Percentiles rank a stretch among this genome's conserved stretches.
Conservation (phyloP, 2,888 invertebrate species). For the Pristionchus fissidentatus region DNA sequence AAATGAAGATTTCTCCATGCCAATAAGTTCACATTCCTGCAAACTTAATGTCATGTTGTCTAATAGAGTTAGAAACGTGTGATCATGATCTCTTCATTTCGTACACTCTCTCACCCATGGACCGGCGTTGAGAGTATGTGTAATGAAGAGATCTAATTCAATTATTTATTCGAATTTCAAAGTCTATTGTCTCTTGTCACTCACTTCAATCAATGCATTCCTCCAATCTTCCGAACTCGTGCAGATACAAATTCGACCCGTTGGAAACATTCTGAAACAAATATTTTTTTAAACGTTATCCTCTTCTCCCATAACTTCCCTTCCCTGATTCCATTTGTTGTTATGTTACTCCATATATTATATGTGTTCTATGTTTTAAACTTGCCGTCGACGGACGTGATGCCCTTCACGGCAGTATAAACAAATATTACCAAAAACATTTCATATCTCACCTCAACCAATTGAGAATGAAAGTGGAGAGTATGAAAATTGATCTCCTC, state of each 20-base stretch:
- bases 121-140: no score
- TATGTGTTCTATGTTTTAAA: no score
- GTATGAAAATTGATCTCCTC: background rate
- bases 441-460: constrained; percentile 25
- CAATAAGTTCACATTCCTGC: constrained; percentile 24
- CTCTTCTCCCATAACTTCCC: no score
- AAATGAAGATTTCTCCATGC: background rate
- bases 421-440: background rate
- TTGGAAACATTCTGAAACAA: background rate
- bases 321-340: no score
- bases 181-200: background rate
- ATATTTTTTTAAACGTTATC: background rate
- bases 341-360: no score
- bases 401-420: background rate
- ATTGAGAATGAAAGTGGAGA: background rate
- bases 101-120: no score
- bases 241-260: constrained; percentile 5
- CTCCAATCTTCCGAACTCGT: background rate
- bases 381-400: no score
- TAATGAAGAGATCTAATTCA: no score
- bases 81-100: no score
- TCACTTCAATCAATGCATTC: background rate
- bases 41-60: background rate
- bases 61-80: background rate
- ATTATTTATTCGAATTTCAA: background rate